A percentile compares a stretch with the other conserved stretches of the same genome.
phyloP scores from a whole-genome alignment of 2,888 invertebrate species.

The Toxonevra muliebris region DNA sequence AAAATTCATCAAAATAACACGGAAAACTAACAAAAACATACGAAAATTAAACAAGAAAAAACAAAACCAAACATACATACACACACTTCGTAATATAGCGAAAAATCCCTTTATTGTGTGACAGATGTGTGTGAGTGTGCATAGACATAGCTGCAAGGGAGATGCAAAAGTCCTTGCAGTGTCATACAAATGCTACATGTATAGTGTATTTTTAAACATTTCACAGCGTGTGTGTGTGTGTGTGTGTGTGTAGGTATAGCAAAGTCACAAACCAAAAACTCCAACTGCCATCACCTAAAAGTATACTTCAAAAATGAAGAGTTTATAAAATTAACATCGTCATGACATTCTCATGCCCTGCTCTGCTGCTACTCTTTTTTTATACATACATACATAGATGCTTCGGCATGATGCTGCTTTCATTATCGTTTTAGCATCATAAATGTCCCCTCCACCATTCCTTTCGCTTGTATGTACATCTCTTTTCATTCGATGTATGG shows the following conservation, averaged over 20 bases:
- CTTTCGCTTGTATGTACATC: not conserved
- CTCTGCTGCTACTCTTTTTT: not conserved
- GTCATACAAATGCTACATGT: not conserved
- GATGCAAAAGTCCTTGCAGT: no score
- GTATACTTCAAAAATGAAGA: constrained; percentile 32
- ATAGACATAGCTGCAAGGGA: not conserved
- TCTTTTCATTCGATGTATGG: constrained; percentile 10
- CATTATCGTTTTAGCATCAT: not conserved
- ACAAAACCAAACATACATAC: constrained; percentile 21
- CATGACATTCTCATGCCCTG: constrained; percentile 24
- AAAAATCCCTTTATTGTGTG: not conserved
- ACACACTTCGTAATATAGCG: not conserved
- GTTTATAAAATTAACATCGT: constrained; percentile 38
- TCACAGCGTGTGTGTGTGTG: not conserved
- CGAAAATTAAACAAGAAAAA: constrained; percentile 20
- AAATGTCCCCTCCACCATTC: not conserved
- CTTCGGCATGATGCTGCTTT: not conserved
- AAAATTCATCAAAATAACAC: constrained; percentile 28
- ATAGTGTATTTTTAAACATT: no score
- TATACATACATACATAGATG: not conserved
- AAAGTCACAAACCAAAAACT: constrained; percentile 13
- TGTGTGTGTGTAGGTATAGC: not conserved
- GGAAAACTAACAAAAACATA: constrained; percentile 15
- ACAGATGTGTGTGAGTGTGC: not conserved
- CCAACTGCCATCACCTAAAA: constrained; percentile 12